Evolutionary conservation across 2,113 vertebrate species (phyloP), one percentile per base, ranked within the genome.

Genomic region (Triplophysa rosa): DNA sequence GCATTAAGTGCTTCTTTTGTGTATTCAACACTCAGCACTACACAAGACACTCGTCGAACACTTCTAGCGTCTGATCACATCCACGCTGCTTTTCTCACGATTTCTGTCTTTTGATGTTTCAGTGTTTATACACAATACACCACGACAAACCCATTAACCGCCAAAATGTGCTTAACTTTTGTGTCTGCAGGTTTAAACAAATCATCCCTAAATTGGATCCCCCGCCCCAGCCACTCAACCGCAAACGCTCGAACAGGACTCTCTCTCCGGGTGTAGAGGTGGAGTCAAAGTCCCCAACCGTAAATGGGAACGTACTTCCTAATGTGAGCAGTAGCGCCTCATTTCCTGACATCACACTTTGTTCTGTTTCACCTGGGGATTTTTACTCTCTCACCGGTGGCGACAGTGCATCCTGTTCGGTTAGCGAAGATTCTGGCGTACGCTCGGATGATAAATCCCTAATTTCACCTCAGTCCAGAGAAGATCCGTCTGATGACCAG

Each of bases 171-270:
- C 3, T 14, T 58, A 29, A 73, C 24, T 76, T 85, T 37, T 84
- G 23, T 79, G 3, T 12, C 8, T 4, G 75, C 91, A 94, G 94
- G 87, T 86, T 68, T 66, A 88, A 91, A 68, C 90, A 91, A 21
- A 88, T 88, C 77, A 93, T 95, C 61, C 95, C 94, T 65, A 94
- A 93, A 80, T 89, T 97, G 8, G 93, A 95, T 77, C 94, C 93
- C 0, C 94, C 94, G 0, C 95, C 93, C 0, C 92, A 93, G 4
- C 87, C 91, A 64, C 49, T 89, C 61, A 93, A 85, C 85, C 91
- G 94, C 33, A 95, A 95, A 67, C 89, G 94, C 14, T 90, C 92
- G 0, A 92, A 91, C 84, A 92, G 95, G 86, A 92, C 92, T 12
- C 76, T 92, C 67, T 94, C 92, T 1, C 91, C 92, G 0, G 92